Base-by-base conservation (phyloP, 2,113 vertebrate species). In the Pandion haliaetus region DNA sequence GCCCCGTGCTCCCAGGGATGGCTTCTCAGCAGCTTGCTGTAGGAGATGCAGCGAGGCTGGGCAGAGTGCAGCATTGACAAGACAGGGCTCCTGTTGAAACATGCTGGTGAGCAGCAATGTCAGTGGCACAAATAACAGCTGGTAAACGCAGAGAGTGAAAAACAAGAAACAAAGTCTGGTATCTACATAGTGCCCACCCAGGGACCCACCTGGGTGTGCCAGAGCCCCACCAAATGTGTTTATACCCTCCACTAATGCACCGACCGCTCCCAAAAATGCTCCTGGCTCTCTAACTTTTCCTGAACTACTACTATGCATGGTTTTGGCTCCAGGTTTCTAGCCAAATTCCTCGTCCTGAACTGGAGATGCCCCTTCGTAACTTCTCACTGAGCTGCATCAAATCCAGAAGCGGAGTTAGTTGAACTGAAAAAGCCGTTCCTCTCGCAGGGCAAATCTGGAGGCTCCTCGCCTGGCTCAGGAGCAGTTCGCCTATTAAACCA, bases 81-180 rank as follows among this genome's bases (percentile, higher is more conserved):
- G 76, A 83, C 59, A 65, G 31, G 4, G 87, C 80, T 82, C 82
- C 84, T 40, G 3, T 3, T 81, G 82, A 84, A 83, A 61, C 16
- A 1, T 26, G 95, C 76, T 74, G 78, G 38, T n/a, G 54, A 97
- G 49, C 21, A 23, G 79, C 92, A 79, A 31, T 18, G 49, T 6
- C 88, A 91, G 92, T 4, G 25, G 94, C 91, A 86, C 63, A n/a
- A 49, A 59, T 14, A 88, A 89, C 74, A 66, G 83, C 74, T 89
- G 71, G 67, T 36, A 73, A 95, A 82, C 9, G 61, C 15, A 62
- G 34, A 80, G 40, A 81, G 32, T 28, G 54, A 92, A 92, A 92
- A 94, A 17, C 32, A 25, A 50, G 49, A 24, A 49, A 49, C 47
- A 25, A 50, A 94, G 77, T 7, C n/a, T 52, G 55, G 18, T 21